phyloP scores from a whole-genome alignment of 2,888 invertebrate genomes.

The Oscheius sp. region DNA sequence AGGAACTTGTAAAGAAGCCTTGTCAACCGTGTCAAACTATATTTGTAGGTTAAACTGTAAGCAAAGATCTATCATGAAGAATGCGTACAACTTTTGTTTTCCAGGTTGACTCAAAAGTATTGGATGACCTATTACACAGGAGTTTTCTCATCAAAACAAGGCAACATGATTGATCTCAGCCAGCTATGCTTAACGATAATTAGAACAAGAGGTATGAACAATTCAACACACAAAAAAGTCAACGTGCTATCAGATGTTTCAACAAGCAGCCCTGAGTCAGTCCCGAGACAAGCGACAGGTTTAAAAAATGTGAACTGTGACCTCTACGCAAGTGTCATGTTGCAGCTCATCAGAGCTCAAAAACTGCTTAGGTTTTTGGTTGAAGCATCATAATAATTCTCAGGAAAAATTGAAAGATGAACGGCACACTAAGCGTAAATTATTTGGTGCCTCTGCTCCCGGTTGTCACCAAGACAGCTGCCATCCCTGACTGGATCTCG shows the following conservation, averaged over 20 bases:
- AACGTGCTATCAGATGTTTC: neutral
- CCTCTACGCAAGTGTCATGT: conserved; percentile 4
- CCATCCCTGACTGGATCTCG: too few relatives aligned
- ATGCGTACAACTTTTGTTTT: neutral
- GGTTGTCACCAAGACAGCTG: conserved; percentile 9
- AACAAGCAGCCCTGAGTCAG: conserved; percentile 6
- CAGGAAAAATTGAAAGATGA: conserved; percentile 4
- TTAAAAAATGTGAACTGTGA: conserved; percentile 22
- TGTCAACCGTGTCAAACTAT: too few relatives aligned
- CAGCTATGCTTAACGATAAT: neutral
- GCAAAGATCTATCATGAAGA: too few relatives aligned
- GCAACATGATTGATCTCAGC: neutral
- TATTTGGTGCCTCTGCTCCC: neutral
- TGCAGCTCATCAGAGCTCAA: too few relatives aligned
- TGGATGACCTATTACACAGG: too few relatives aligned
- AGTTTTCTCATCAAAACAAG: neutral
- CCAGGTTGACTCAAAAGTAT: too few relatives aligned
- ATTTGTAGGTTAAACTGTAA: too few relatives aligned
- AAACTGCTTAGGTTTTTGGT: neutral
- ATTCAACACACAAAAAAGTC: neutral
- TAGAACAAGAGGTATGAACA: neutral
- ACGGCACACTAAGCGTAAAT: conserved; percentile 7
- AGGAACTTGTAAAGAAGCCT: too few relatives aligned
- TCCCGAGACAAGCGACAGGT: conserved; percentile 8
- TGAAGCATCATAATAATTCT: neutral